Evolutionary conservation across 2,888 invertebrate genomes (phyloP).

Genomic region (Crossocerus cetratus): DNA sequence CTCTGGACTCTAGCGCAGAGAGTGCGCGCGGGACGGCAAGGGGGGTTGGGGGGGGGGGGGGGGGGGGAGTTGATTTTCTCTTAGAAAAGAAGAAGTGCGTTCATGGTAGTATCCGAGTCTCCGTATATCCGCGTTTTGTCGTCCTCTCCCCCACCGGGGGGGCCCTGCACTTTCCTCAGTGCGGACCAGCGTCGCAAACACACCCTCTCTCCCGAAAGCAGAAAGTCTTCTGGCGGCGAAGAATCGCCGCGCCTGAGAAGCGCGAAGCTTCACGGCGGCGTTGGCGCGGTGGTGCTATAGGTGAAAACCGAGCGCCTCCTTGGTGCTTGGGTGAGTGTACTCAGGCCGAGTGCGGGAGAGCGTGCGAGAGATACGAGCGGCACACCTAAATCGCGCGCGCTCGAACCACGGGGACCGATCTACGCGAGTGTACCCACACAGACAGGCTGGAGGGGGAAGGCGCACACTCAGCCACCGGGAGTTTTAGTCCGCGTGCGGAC

Average conservation of each 20-base stretch:
- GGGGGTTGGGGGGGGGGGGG: too few relatives aligned
- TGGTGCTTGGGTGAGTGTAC: background rate
- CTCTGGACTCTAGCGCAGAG: too few relatives aligned
- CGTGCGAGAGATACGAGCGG: background rate
- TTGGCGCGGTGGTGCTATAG: constrained; percentile 14
- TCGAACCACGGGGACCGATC: background rate
- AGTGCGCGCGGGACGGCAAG: too few relatives aligned
- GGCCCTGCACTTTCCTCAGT: constrained; percentile 26
- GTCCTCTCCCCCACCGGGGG: constrained; percentile 29
- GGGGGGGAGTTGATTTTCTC: too few relatives aligned
- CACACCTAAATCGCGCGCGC: constrained; percentile 3
- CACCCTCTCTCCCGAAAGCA: background rate
- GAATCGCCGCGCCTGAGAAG: background rate
- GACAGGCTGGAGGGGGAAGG: too few relatives aligned
- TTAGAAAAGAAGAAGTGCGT: background rate
- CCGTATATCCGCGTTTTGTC: constrained; percentile 41
- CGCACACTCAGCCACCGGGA: background rate
- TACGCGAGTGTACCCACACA: background rate
- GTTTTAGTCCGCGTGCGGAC: constrained; percentile 14
- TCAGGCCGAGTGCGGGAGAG: background rate
- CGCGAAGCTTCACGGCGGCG: constrained; percentile 19
- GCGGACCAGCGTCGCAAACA: constrained; percentile 28
- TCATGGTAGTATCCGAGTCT: constrained; percentile 31
- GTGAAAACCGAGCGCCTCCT: constrained; percentile 31
- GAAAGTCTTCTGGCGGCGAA: background rate